Conservation (phyloP, 2,113 vertebrate species). For the Macrotus californicus region DNA sequence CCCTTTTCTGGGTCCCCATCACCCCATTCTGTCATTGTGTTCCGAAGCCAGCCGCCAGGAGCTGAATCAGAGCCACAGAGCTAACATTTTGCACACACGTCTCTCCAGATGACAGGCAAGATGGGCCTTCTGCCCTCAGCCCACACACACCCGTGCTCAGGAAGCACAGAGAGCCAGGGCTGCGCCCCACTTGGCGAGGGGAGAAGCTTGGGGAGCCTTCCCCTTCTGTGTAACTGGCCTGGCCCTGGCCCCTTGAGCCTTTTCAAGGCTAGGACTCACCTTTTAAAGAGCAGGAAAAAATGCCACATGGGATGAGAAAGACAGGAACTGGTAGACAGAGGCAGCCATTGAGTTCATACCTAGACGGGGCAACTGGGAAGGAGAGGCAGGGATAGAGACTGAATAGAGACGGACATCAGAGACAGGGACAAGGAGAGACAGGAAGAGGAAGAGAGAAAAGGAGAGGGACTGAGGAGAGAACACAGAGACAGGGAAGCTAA, state of each 20-base stretch:
- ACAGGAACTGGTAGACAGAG: not conserved
- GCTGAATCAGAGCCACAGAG: constrained; percentile 72
- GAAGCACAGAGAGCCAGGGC: constrained; percentile 61
- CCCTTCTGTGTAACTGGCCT: not conserved
- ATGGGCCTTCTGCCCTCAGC: constrained; percentile 76
- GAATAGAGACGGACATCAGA: not conserved
- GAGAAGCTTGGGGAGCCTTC: not conserved
- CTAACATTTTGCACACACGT: constrained; percentile 75
- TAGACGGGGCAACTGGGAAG: not conserved
- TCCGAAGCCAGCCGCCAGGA: constrained; percentile 54
- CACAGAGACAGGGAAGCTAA: not conserved
- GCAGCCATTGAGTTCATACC: not conserved
- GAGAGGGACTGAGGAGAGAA: not conserved
- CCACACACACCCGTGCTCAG: constrained; percentile 70
- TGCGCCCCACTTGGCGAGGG: not conserved
- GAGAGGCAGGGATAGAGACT: not conserved
- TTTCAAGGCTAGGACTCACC: not conserved
- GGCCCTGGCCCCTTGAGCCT: not conserved
- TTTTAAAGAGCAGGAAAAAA: not conserved
- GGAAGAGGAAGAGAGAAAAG: not conserved
- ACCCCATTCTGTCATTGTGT: constrained; percentile 41
- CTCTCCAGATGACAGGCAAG: constrained; percentile 77
- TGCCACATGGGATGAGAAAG: not conserved
- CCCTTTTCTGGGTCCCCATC: constrained; percentile 4
- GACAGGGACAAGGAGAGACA: not conserved